Evolutionary conservation across 2,888 invertebrate genomes (phyloP), one percentile per base, ranked within the genome.

Genomic region (Agonopterix subpropinquella): DNA sequence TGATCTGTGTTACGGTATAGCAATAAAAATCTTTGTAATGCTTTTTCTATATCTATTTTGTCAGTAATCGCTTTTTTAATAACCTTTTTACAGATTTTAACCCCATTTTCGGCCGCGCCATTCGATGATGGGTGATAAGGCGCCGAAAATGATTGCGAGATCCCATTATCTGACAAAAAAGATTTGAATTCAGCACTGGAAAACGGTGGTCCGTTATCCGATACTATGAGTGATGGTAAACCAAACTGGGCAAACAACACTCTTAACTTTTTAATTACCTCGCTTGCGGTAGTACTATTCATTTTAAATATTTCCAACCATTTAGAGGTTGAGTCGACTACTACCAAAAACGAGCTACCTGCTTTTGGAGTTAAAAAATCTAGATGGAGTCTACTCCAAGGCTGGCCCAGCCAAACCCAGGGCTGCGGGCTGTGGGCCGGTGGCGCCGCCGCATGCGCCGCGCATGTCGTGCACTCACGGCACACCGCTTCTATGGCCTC

Each of bases 171-270:
- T 9, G 44, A 35, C 28, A 52, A 53, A 46, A 53, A 63, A 15
- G 28, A 9, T 37, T 51, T 51, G 37, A 56, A 61, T 28, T 62
- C 59, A 1, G 13, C n/a, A 1, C 54, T 53, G 4, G 46, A 37
- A 45, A 63, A 67, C 5, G 62, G 64, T 37, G 62, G 61, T 1
- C 62, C 64, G 8, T 59, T 56, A 43, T 63, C 62, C 0, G 60
- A 54, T 4, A 61, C 57, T 7, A 65, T 15, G 41, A 62, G 57
- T 11, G 47, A 49, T 8, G 64, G 61, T 5, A 64, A 36, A 0
- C 64, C 62, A 18, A 57, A 65, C 18, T 56, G 36, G 5, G 58
- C 51, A 47, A 61, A 65, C 8, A 58, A 39, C 8, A 48, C 44
- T 7, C 59, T 36, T 1, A 65, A 50, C 15, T 36, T 41, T 2